These are phyloP conservation scores for Electrona antarctica DNA, from an alignment of 2,113 vertebrate genomes.

Conservation along the genomic window DNA sequence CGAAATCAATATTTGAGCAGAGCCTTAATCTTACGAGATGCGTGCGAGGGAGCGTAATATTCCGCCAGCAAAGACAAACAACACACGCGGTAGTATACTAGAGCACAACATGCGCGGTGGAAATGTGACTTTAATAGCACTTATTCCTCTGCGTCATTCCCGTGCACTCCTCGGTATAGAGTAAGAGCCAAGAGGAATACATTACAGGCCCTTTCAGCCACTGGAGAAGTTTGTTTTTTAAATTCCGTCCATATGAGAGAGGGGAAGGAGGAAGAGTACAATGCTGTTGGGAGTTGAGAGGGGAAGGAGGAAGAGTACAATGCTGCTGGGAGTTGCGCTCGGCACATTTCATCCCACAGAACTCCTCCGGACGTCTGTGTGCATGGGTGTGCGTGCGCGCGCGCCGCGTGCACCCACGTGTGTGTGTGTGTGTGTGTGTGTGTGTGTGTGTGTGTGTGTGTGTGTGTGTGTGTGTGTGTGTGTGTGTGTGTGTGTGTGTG, in stretches of 20 bases:
- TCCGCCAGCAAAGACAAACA: conserved; percentile 50
- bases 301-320: conserved; percentile 18
- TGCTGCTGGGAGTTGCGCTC: conserved; percentile 35
- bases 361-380: conserved; percentile 5
- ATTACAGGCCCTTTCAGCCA: conserved; percentile 22
- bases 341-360: conserved; percentile 18
- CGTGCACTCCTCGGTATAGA: background rate
- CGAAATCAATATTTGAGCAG: conserved; percentile 59
- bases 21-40: conserved; percentile 45
- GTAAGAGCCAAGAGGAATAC: conserved; percentile 14
- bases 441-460: no score
- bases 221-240: conserved; percentile 38
- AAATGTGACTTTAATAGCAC: conserved; percentile 53
- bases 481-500: no score
- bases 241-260: conserved; percentile 5
- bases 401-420: no score
- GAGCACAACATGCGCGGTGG: conserved; percentile 3
- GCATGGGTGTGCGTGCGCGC: no score
- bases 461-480: no score
- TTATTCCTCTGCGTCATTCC: conserved; percentile 42
- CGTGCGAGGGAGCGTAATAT: conserved; percentile 40
- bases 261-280: no score
- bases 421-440: no score
- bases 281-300: no score
- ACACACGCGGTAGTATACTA: no score